These are phyloP conservation scores for Chaenocephalus aceratus DNA, from an alignment of 2,113 vertebrate genomes.

Conservation along the genomic window DNA sequence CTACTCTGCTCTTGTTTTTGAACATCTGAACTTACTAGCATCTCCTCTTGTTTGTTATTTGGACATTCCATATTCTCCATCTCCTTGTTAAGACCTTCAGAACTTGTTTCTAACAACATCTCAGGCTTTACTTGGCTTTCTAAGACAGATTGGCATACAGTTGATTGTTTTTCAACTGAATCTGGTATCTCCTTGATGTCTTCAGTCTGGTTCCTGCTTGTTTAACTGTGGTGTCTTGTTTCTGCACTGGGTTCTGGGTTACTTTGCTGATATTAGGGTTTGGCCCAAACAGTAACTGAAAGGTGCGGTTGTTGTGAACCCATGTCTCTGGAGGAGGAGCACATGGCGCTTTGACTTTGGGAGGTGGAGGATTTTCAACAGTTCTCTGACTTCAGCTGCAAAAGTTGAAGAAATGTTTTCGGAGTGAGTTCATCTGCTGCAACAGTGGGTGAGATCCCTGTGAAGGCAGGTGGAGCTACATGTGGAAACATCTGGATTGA, in stretches of 20 bases:
- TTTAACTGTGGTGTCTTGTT: conserved; percentile 24
- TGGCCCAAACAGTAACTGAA: conserved; percentile 78
- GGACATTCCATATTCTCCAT: conserved; percentile 28
- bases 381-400: conserved; percentile 61
- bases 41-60: conserved; percentile 23
- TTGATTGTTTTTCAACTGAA: conserved; percentile 30
- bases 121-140: conserved; percentile 47
- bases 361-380: conserved; percentile 90
- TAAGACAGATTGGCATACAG: neutral
- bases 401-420: conserved; percentile 24
- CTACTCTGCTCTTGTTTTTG: conserved; percentile 39
- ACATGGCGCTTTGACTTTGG: conserved; percentile 91
- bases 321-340: conserved; percentile 89
- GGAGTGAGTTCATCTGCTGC: conserved; percentile 33
- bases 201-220: conserved; percentile 45
- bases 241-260: conserved; percentile 39
- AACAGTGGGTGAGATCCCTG: conserved; percentile 23
- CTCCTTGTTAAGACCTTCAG: conserved; percentile 22
- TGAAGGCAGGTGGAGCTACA: conserved; percentile 47
- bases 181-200: conserved; percentile 12
- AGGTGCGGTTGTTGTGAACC: conserved; percentile 78
- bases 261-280: conserved; percentile 21
- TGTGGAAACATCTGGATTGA: conserved; percentile 60
- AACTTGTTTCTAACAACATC: neutral
- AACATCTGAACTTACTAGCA: conserved; percentile 24